Evolutionary conservation across 2,113 vertebrate species (phyloP), one percentile per base, ranked within the genome.

Genomic region (Apteryx mantelli): DNA sequence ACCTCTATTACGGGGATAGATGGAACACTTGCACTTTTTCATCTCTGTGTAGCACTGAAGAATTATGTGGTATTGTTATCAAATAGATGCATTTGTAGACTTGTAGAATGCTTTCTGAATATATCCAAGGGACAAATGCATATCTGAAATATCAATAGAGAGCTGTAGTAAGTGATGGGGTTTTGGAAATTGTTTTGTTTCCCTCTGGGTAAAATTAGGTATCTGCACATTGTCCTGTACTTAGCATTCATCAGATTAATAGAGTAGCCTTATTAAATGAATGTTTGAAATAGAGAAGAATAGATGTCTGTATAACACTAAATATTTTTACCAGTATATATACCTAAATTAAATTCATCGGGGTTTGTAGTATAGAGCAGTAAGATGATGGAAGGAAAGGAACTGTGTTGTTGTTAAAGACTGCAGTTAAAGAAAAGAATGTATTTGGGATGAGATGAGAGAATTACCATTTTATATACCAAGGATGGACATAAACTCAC

Each of bases 111-210:
- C 56, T 97, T 96, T 91, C 85, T 96, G 96, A 97, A 96, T 98
- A 96, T 98, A 97, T 97, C 97, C 97, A 97, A 98, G 98, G 97
- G 97, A 98, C 89, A 96, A 90, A 98, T 97, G 91, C 68, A 70
- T 96, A 97, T 95, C 94, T 97, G 97, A 98, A 97, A 95, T 97
- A 98, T 92, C 98, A 98, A 94, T 94, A 97, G 95, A 96, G 94
- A 94, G 96, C 97, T 97, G 82, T 86, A 96, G 28, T 95, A 97
- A 98, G 95, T 96, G 97, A 97, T 97, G 96, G 95, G 96, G 95
- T 97, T 93, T 97, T 80, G 85, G 94, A 98, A 97, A 97, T 97
- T 79, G 82, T 95, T 98, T 98, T 95, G 82, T 93, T 97, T 97
- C 95, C 97, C 97, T 97, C 69, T 97, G 96, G 97, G 98, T 95